A percentile compares a stretch with the other conserved stretches of the same genome.
phyloP scores from a whole-genome alignment of 2,888 invertebrate species.

The Hirtodrosophila trivittata region DNA sequence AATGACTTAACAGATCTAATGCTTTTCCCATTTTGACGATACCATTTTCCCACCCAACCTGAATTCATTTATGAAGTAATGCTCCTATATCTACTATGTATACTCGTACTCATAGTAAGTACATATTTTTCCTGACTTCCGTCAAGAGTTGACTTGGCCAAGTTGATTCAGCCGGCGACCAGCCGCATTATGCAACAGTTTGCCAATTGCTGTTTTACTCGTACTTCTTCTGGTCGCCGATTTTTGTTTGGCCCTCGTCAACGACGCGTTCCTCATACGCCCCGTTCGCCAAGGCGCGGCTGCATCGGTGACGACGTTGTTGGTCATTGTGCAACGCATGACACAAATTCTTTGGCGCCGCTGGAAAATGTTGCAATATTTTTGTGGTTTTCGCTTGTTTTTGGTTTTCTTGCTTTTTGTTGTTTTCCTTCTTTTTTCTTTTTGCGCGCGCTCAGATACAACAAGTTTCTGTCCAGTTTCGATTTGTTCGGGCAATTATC shows the following conservation, averaged over 20 bases:
- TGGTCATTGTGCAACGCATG: conserved; percentile 61
- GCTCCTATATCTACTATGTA: not conserved
- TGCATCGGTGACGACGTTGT: conserved; percentile 13
- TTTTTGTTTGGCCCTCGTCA: conserved; percentile 42
- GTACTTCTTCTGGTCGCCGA: conserved; percentile 37
- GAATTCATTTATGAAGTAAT: conserved; percentile 41
- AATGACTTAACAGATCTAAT: conserved; percentile 45
- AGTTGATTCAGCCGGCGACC: conserved; percentile 39
- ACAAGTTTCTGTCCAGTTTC: conserved; percentile 33
- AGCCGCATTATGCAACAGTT: conserved; percentile 58
- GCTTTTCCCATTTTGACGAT: conserved; percentile 36
- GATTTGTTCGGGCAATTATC: conserved; percentile 43
- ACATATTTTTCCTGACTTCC: conserved; percentile 62
- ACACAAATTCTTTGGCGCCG: conserved; percentile 69
- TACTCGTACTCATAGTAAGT: conserved; percentile 7
- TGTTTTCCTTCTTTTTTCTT: conserved; percentile 13
- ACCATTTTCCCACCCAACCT: conserved; percentile 46
- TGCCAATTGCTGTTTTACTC: conserved; percentile 68
- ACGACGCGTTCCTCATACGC: conserved; percentile 56
- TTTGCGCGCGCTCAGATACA: conserved; percentile 9
- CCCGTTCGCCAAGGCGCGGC: conserved; percentile 32
- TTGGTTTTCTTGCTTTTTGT: conserved; percentile 19
- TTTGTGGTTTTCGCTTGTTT: conserved; percentile 16
- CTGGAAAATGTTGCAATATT: conserved; percentile 55
- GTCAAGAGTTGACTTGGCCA: conserved; percentile 57